Conservation (phyloP, 2,888 invertebrate genomes). For the Diarsia dahlii region DNA sequence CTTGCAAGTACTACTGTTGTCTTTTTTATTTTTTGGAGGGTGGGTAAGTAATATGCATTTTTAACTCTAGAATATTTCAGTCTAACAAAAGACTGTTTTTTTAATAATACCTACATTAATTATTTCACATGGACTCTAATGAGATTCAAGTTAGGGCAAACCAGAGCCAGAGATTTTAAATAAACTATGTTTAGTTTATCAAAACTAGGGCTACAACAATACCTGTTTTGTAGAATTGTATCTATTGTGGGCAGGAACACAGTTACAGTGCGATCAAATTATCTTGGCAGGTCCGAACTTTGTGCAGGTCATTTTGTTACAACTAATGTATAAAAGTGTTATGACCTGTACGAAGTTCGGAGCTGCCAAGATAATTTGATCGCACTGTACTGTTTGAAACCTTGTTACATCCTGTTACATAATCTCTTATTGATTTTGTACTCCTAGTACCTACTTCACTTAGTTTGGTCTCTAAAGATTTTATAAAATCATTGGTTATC, state of each 20-base stretch:
- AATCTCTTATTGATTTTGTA: conserved; percentile 26
- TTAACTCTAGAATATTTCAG: too few relatives aligned
- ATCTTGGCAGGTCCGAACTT: too few relatives aligned
- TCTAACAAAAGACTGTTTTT: too few relatives aligned
- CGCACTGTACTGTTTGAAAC: conserved; percentile 24
- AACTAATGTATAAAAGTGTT: too few relatives aligned
- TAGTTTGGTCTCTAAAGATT: neutral
- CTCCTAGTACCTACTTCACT: conserved; percentile 12
- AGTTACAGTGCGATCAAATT: too few relatives aligned
- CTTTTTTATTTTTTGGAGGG: too few relatives aligned
- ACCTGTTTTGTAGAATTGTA: neutral
- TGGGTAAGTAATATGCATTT: too few relatives aligned
- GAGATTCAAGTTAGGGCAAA: neutral
- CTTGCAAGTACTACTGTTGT: too few relatives aligned
- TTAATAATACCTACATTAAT: neutral
- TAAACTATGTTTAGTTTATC: neutral
- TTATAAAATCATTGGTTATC: neutral
- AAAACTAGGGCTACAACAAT: neutral
- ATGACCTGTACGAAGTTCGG: too few relatives aligned
- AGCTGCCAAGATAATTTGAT: too few relatives aligned
- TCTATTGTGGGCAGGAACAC: neutral
- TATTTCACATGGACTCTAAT: neutral
- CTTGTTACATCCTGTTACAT: conserved; percentile 35
- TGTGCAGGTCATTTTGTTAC: too few relatives aligned
- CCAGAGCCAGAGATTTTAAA: neutral